These are phyloP conservation scores for Myotis davidii DNA, from an alignment of 2,113 vertebrate genomes.

Conservation along the genomic window DNA sequence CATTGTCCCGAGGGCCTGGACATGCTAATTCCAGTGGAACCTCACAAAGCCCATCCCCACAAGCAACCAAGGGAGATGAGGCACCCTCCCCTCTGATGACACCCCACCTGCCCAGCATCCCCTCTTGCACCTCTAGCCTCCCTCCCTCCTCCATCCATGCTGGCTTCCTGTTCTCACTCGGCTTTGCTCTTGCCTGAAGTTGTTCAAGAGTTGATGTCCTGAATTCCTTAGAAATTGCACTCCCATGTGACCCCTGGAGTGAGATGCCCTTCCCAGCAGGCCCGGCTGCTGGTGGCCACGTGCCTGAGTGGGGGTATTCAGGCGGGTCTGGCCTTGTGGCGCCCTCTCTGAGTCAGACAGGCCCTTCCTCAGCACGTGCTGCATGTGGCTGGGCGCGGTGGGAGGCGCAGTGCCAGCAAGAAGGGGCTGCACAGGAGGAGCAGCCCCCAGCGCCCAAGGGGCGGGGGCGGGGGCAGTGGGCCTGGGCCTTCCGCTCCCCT, in stretches of 20 bases:
- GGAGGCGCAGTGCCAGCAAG: not conserved
- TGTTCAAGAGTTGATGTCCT: not conserved
- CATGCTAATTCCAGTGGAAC: too few species aligned
- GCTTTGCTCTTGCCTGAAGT: not conserved
- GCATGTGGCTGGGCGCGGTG: not conserved
- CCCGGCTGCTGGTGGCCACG: too few species aligned
- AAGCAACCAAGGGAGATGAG: not conserved
- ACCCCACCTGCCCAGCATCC: not conserved
- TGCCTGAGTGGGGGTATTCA: too few species aligned
- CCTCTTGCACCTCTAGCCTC: not conserved
- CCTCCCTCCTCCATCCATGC: not conserved
- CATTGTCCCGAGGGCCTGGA: not conserved
- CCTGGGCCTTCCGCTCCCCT: not conserved
- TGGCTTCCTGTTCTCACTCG: not conserved
- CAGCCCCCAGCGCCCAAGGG: not conserved
- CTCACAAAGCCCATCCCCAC: not conserved
- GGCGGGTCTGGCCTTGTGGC: accelerated
- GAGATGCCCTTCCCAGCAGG: not conserved
- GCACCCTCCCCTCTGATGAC: not conserved
- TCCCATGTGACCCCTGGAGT: not conserved
- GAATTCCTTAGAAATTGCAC: not conserved
- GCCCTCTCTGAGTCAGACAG: not conserved
- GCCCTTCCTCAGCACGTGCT: not conserved
- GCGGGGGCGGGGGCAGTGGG: accelerated
- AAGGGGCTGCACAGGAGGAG: not conserved